phyloP scores from a whole-genome alignment of 2,113 vertebrate species.

The Cyanocitta stelleri region DNA sequence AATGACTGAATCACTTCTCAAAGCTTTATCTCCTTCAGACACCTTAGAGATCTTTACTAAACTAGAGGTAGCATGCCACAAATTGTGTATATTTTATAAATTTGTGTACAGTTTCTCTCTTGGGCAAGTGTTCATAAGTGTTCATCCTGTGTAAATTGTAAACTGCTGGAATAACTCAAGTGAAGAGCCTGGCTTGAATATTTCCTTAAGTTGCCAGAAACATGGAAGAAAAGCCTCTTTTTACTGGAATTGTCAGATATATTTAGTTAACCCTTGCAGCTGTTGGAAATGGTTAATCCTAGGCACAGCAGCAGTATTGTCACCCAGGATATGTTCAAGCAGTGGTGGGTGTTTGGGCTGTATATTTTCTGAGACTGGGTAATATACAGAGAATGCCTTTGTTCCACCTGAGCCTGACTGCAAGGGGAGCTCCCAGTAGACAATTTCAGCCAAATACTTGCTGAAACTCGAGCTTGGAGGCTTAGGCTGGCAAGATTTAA shows the following conservation, averaged over 20 bases:
- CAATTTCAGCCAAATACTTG: background rate
- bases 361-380: background rate
- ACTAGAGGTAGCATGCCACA: slow-evolving; percentile 65
- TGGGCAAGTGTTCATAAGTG: background rate
- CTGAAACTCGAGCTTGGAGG: background rate
- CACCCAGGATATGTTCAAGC: background rate
- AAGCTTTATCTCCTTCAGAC: slow-evolving; percentile 74
- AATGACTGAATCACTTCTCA: slow-evolving; percentile 75
- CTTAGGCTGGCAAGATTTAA: background rate
- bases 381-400: background rate
- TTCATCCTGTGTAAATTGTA: background rate
- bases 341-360: background rate
- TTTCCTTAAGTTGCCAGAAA: background rate
- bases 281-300: background rate
- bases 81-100: background rate
- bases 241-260: background rate
- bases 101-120: background rate
- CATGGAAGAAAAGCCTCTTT: background rate
- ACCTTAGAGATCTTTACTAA: slow-evolving; percentile 78
- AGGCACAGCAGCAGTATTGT: background rate
- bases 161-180: background rate
- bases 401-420: background rate
- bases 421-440: background rate
- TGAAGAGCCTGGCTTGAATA: background rate
- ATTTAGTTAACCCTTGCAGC: background rate